Conservation (phyloP, 2,113 vertebrate species). For the Chrysemys picta region DNA sequence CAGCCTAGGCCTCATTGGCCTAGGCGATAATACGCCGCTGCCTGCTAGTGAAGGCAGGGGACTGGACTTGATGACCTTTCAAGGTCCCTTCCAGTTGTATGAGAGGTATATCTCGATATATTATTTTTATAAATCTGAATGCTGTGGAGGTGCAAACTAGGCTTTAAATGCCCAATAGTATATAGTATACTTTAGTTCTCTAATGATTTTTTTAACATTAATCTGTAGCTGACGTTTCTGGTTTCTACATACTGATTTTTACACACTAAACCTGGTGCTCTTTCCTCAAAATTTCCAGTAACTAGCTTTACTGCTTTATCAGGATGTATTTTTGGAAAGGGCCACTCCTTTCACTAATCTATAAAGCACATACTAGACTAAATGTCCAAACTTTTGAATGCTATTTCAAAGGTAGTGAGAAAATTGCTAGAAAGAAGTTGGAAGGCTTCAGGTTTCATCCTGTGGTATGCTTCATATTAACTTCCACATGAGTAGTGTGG, state of each 20-base stretch:
- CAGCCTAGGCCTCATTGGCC: too few species aligned
- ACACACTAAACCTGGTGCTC: background rate
- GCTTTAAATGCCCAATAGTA: constrained; percentile 11
- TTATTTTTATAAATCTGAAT: background rate
- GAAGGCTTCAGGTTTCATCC: background rate
- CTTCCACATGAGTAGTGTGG: background rate
- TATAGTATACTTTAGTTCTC: background rate
- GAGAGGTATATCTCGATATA: too few species aligned
- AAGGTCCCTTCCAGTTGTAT: too few species aligned
- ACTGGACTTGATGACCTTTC: too few species aligned
- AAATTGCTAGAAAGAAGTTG: background rate
- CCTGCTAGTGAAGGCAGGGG: too few species aligned
- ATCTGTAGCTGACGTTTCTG: background rate
- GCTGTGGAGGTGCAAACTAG: background rate
- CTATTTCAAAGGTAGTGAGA: background rate
- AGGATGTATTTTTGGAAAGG: background rate
- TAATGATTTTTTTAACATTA: too few species aligned
- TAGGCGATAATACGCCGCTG: too few species aligned
- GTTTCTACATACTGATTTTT: background rate
- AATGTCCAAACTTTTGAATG: background rate
- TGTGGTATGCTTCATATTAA: background rate
- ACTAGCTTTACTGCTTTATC: background rate
- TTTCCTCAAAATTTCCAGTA: background rate
- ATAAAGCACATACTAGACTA: background rate
- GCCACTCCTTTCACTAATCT: accelerated